Evolutionary conservation across 2,888 invertebrate genomes (phyloP).

Genomic region (Camponotus fellah): DNA sequence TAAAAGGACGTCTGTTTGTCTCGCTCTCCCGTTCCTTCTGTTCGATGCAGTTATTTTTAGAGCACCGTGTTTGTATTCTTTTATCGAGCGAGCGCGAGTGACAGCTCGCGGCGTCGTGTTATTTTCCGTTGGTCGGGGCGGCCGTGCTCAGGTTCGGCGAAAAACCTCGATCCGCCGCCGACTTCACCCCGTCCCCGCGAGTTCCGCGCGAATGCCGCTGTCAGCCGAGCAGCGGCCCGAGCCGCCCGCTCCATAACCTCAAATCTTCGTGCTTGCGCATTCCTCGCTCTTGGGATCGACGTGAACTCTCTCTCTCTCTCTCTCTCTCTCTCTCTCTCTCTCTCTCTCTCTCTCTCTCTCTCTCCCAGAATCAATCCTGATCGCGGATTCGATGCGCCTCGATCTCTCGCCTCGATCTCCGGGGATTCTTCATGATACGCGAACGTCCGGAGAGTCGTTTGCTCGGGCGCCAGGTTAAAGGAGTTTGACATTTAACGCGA

Average conservation of each 20-base stretch:
- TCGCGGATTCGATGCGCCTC: background rate
- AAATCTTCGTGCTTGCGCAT: background rate
- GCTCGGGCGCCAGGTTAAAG: slow-evolving; percentile 39
- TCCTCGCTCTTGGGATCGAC: background rate
- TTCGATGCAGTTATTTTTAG: slow-evolving; percentile 64
- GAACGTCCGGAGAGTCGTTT: background rate
- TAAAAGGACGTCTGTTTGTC: slow-evolving; percentile 58
- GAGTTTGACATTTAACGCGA: slow-evolving; percentile 48
- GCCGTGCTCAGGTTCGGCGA: background rate
- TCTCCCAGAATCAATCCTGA: slow-evolving; percentile 10
- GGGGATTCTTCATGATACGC: background rate
- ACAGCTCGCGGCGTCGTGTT: slow-evolving; percentile 34
- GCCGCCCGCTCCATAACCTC: slow-evolving; percentile 42
- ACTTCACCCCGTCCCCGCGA: background rate
- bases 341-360: background rate
- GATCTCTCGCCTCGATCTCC: slow-evolving; percentile 19
- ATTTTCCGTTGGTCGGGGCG: slow-evolving; percentile 28
- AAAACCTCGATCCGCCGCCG: background rate
- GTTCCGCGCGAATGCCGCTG: slow-evolving; percentile 13
- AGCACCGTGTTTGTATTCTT: slow-evolving; percentile 48
- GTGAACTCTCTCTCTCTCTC: background rate
- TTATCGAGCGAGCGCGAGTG: slow-evolving; percentile 39
- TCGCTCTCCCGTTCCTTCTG: background rate
- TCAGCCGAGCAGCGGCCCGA: background rate
- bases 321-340: no score